Conservation (phyloP, 2,797 vertebrate species). For the Chloroceryle amazona region DNA sequence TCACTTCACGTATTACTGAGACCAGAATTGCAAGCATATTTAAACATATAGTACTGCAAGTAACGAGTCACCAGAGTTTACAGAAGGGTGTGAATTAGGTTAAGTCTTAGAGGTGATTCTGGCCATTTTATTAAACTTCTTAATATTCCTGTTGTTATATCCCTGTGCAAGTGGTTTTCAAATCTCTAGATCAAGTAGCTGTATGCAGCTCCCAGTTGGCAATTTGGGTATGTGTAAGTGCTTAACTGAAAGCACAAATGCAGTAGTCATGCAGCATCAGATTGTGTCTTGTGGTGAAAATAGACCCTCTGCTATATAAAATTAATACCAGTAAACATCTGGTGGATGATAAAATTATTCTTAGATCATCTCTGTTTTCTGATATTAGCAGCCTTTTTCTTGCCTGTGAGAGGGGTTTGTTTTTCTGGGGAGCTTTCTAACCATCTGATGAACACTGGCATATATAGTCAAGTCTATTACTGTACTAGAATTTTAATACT, state of each 20-base stretch:
- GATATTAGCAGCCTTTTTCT: not conserved
- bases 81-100: not conserved
- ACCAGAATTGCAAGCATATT: not conserved
- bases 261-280: not conserved
- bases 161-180: not conserved
- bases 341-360: not conserved
- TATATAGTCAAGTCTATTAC: not conserved
- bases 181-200: not conserved
- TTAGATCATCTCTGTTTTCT: not conserved
- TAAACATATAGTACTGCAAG: not conserved
- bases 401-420: not conserved
- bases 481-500: not conserved
- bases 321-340: not conserved
- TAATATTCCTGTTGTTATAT: not conserved
- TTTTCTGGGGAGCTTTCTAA: not conserved
- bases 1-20: accelerated
- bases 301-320: not conserved
- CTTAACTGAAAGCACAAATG: not conserved
- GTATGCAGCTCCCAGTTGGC: not conserved
- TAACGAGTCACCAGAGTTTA: not conserved
- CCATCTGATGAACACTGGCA: not conserved
- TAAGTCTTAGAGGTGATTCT: not conserved
- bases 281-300: not conserved
- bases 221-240: not conserved
- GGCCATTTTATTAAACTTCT: not conserved